These are phyloP conservation scores for Campylomormyrus tamandua DNA, from an alignment of 2,113 vertebrate genomes.

Conservation along the genomic window DNA sequence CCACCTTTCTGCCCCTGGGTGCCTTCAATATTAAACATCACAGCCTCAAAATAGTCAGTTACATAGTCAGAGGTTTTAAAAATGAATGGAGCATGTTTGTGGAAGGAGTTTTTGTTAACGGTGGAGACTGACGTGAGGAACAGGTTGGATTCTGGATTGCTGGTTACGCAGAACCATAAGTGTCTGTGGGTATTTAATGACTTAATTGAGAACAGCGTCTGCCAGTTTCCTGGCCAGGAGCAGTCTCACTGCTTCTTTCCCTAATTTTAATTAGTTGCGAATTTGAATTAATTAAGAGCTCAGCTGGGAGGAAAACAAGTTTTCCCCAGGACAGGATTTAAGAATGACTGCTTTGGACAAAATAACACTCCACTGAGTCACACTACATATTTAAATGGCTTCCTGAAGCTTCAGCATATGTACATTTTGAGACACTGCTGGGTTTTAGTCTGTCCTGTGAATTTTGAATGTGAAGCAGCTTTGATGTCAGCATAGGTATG, in stretches of 20 bases:
- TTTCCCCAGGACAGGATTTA: not conserved
- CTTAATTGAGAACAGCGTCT: not conserved
- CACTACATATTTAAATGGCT: not conserved
- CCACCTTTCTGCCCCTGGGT: not conserved
- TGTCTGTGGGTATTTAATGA: not conserved
- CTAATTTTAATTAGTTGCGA: not conserved
- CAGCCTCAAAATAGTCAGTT: not conserved
- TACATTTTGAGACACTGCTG: not conserved
- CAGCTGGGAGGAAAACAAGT: slow-evolving; percentile 3
- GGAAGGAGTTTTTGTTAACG: not conserved
- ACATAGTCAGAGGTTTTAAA: not conserved
- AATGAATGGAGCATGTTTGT: not conserved
- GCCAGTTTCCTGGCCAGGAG: not conserved
- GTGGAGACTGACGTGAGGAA: not conserved
- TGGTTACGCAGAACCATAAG: not conserved
- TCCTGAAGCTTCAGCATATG: not conserved
- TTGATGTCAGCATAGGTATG: not conserved
- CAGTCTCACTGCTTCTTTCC: not conserved
- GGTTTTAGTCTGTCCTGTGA: not conserved
- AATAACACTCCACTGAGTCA: not conserved
- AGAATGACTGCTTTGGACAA: not conserved
- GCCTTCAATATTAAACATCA: not conserved
- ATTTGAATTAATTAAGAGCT: slow-evolving; percentile 3
- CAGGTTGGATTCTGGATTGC: not conserved
- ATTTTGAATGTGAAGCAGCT: not conserved